These are phyloP conservation scores for Drosophila sulfurigaster DNA, from an alignment of 1,140 invertebrate genomes.

Conservation along the genomic window DNA sequence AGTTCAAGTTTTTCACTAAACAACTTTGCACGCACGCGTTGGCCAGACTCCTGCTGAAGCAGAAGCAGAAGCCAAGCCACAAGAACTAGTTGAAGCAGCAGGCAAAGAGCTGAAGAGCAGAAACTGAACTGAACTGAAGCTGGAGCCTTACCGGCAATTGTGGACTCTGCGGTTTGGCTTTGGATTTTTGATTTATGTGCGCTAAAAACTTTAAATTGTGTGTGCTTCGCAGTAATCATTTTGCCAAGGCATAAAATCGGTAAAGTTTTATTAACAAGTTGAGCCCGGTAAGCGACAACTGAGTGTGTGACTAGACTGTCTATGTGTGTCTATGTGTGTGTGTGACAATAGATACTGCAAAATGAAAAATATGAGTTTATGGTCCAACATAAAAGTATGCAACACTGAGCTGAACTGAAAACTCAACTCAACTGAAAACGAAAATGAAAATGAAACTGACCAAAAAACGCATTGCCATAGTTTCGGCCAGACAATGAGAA, in stretches of 20 bases:
- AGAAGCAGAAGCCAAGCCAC: background rate
- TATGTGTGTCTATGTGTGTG: conserved; percentile 15
- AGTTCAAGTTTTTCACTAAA: conserved; percentile 80
- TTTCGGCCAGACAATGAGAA: conserved; percentile 62
- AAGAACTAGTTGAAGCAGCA: background rate
- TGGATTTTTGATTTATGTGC: conserved; percentile 74
- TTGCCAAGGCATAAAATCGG: conserved; percentile 65
- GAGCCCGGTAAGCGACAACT: conserved; percentile 31
- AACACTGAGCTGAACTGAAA: conserved; percentile 20
- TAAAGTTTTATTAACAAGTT: conserved; percentile 81
- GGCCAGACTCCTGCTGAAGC: conserved; percentile 18
- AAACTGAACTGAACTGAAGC: conserved; percentile 1
- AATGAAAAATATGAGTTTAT: conserved; percentile 56
- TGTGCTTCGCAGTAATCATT: conserved; percentile 72
- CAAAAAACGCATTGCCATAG: conserved; percentile 32
- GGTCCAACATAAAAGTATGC: conserved; percentile 44
- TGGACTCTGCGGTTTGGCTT: conserved; percentile 48
- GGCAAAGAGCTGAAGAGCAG: background rate
- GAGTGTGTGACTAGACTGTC: background rate
- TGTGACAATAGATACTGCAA: conserved; percentile 61
- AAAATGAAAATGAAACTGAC: no score
- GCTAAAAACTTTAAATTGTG: conserved; percentile 77
- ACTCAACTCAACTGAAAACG: no score
- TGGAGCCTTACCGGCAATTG: conserved; percentile 12
- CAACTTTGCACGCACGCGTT: conserved; percentile 77